A percentile compares a stretch with the other conserved stretches of the same genome.
phyloP scores from a whole-genome alignment of 2,888 invertebrate genomes.

The Euspilapteryx auroguttella region DNA sequence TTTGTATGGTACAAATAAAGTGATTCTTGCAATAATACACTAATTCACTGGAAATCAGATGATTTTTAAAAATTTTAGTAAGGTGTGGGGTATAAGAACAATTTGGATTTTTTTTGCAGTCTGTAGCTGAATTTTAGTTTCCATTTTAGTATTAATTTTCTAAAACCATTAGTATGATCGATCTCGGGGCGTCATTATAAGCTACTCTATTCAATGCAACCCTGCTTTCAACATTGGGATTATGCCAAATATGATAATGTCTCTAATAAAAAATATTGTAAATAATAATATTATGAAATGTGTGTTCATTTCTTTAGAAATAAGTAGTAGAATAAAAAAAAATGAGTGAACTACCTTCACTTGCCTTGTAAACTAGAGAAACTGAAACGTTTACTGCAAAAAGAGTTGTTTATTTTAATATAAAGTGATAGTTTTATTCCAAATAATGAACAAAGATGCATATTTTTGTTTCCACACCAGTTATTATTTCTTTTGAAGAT shows the following conservation, averaged over 20 bases:
- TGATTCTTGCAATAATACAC: conserved; percentile 4
- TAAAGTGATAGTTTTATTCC: conserved; percentile 43
- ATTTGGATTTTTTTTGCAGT: background rate
- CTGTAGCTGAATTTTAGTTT: too few relatives aligned
- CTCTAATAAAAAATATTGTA: background rate
- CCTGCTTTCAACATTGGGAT: too few relatives aligned
- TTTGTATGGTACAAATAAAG: conserved; percentile 3
- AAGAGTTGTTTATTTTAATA: too few relatives aligned
- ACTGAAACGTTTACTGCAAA: too few relatives aligned
- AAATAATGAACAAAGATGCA: conserved; percentile 40
- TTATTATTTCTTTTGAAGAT: too few relatives aligned
- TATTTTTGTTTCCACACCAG: too few relatives aligned
- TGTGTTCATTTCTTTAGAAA: conserved; percentile 44
- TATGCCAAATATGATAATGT: background rate
- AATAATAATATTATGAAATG: conserved; percentile 9
- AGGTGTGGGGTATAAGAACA: background rate
- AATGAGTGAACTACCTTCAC: conserved; percentile 15
- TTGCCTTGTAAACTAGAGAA: too few relatives aligned
- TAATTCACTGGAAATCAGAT: too few relatives aligned
- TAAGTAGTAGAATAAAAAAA: conserved; percentile 35
- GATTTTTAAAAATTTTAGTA: background rate
- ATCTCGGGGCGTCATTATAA: too few relatives aligned
- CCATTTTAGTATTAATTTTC: too few relatives aligned
- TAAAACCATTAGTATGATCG: too few relatives aligned
- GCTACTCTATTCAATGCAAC: too few relatives aligned